phyloP scores from a whole-genome alignment of 2,888 invertebrate species.

The Macaria liturata region DNA sequence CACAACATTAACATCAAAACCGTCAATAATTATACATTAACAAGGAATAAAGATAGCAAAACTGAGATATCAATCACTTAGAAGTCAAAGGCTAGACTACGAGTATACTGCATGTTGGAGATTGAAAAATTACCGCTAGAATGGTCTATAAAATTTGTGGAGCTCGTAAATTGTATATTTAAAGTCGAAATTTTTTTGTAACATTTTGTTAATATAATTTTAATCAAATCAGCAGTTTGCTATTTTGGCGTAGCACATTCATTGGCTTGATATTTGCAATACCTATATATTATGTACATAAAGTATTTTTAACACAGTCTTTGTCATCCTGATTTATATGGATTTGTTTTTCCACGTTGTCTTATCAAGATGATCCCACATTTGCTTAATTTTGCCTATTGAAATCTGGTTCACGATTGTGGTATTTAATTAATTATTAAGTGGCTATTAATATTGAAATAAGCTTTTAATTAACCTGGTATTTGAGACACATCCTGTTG shows the following conservation, averaged over 20 bases:
- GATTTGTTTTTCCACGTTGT: too few relatives aligned
- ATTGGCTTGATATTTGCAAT: too few relatives aligned
- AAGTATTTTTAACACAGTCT: too few relatives aligned
- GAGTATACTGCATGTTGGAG: background rate
- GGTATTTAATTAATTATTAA: conserved; percentile 3
- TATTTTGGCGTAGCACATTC: too few relatives aligned
- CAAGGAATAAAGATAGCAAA: conserved; percentile 32
- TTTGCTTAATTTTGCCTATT: conserved; percentile 1
- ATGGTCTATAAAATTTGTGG: conserved; percentile 5
- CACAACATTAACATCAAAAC: conserved; percentile 26
- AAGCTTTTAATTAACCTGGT: conserved; percentile 6
- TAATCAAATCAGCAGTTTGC: too few relatives aligned
- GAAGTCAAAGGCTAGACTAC: conserved; percentile 26
- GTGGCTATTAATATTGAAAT: conserved; percentile 5
- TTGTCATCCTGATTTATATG: too few relatives aligned
- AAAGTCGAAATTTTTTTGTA: too few relatives aligned
- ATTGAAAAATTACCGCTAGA: conserved; percentile 21
- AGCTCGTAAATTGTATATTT: conserved; percentile 2
- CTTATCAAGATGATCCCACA: too few relatives aligned
- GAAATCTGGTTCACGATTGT: background rate
- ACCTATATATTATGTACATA: too few relatives aligned
- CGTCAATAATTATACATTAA: conserved; percentile 31
- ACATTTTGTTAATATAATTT: too few relatives aligned
- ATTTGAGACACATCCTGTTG: conserved; percentile 14
- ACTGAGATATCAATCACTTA: conserved; percentile 48